These are phyloP conservation scores for Phengaris arion DNA, from an alignment of 2,888 invertebrate genomes.

Conservation along the genomic window DNA sequence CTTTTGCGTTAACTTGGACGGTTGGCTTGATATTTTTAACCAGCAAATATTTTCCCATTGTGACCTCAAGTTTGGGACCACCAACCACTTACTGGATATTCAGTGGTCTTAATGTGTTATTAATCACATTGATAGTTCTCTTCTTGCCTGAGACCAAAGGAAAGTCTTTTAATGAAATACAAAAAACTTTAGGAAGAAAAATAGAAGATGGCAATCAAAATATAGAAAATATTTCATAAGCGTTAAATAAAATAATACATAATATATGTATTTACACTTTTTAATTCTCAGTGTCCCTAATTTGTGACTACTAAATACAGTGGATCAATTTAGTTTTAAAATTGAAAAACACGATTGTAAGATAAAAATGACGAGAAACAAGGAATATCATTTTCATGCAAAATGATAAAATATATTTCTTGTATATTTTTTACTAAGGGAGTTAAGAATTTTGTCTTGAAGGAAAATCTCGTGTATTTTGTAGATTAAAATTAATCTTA, in stretches of 20 bases:
- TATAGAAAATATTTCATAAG: neutral
- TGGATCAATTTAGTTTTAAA: too few species aligned
- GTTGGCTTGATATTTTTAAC: constrained; percentile 39
- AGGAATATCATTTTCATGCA: too few species aligned
- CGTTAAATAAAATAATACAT: neutral
- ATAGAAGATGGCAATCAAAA: neutral
- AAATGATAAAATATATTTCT: too few species aligned
- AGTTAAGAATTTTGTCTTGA: too few species aligned
- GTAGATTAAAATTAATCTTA: neutral
- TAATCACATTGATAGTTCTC: constrained; percentile 38
- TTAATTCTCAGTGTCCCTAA: neutral
- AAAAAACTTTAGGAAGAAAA: constrained; percentile 34
- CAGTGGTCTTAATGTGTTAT: constrained; percentile 33
- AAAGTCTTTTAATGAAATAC: constrained; percentile 43
- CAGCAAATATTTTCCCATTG: constrained; percentile 39
- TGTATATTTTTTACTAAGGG: too few species aligned
- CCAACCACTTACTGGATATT: constrained; percentile 42
- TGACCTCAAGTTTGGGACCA: constrained; percentile 40
- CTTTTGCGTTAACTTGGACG: constrained; percentile 34
- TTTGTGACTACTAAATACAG: too few species aligned
- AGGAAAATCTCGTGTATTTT: neutral
- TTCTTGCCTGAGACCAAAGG: constrained; percentile 45
- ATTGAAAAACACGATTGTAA: too few species aligned
- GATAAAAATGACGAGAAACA: too few species aligned
- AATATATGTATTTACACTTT: neutral